These are phyloP conservation scores for Sialis lutaria DNA, from an alignment of 2,888 invertebrate species.

Conservation along the genomic window DNA sequence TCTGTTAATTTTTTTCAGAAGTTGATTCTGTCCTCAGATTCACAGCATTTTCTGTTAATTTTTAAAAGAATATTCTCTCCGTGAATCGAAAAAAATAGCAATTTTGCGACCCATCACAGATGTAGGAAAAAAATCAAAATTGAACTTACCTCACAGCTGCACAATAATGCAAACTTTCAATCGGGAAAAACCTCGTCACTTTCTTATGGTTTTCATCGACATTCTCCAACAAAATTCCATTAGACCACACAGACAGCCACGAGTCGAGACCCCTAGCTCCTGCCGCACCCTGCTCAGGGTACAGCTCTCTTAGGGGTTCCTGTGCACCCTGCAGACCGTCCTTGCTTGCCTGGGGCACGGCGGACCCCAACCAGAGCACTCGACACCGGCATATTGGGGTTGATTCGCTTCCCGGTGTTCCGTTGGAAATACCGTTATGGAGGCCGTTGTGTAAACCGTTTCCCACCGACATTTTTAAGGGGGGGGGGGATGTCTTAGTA, in stretches of 20 bases:
- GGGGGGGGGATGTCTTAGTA: too few relatives aligned
- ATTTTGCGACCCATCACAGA: too few relatives aligned
- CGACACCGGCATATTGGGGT: conserved; percentile 94
- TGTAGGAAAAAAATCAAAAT: too few relatives aligned
- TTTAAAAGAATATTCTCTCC: too few relatives aligned
- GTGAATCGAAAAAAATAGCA: too few relatives aligned
- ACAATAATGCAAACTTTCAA: conserved; percentile 88
- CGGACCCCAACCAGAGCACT: conserved; percentile 89
- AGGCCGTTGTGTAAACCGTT: too few relatives aligned
- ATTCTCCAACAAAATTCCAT: conserved; percentile 88
- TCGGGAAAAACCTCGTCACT: conserved; percentile 89
- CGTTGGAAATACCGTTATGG: too few relatives aligned
- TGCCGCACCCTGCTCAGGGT: conserved; percentile 84
- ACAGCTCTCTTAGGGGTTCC: conserved; percentile 88
- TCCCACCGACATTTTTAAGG: too few relatives aligned
- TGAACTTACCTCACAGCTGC: conserved; percentile 79
- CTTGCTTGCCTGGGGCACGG: conserved; percentile 93
- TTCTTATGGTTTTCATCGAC: conserved; percentile 90
- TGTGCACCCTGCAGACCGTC: conserved; percentile 95
- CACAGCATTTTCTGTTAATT: too few relatives aligned
- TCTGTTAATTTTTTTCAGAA: too few relatives aligned
- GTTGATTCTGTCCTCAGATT: too few relatives aligned
- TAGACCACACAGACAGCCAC: conserved; percentile 94
- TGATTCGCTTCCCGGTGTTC: conserved; percentile 42
- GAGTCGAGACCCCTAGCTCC: conserved; percentile 85